phyloP scores from a whole-genome alignment of 2,113 vertebrate genomes.

The Nyctibius bracteatus region DNA sequence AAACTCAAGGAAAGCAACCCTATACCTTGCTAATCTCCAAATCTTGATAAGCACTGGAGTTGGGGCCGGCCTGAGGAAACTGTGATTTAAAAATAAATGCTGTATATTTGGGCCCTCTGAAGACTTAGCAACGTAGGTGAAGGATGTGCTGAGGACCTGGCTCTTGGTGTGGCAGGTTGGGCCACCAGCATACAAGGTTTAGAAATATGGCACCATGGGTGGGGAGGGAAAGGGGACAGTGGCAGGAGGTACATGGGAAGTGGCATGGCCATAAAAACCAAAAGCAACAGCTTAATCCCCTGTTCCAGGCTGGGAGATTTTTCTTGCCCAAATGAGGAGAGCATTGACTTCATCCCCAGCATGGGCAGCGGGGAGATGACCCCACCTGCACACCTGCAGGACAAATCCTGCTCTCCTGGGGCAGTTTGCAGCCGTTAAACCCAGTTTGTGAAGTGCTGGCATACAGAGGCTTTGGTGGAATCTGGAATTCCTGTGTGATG shows the following conservation, averaged over 20 bases:
- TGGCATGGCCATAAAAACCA: accelerated
- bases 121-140: accelerated
- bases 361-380: accelerated
- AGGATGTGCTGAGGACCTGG: neutral
- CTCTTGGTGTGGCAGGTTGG: neutral
- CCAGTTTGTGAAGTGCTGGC: neutral
- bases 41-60: neutral
- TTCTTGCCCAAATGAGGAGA: neutral
- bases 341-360: accelerated
- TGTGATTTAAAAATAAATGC: neutral
- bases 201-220: neutral
- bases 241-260: neutral
- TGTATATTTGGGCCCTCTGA: neutral
- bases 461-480: neutral
- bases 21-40: neutral
- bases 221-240: neutral
- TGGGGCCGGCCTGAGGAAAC: neutral
- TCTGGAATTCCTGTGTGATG: neutral
- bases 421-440: neutral
- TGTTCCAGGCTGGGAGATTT: neutral
- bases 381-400: neutral
- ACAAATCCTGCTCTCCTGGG: neutral
- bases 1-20: neutral
- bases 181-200: neutral
- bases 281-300: neutral